Conservation (phyloP, 2,113 vertebrate species). For the Suricata suricatta region DNA sequence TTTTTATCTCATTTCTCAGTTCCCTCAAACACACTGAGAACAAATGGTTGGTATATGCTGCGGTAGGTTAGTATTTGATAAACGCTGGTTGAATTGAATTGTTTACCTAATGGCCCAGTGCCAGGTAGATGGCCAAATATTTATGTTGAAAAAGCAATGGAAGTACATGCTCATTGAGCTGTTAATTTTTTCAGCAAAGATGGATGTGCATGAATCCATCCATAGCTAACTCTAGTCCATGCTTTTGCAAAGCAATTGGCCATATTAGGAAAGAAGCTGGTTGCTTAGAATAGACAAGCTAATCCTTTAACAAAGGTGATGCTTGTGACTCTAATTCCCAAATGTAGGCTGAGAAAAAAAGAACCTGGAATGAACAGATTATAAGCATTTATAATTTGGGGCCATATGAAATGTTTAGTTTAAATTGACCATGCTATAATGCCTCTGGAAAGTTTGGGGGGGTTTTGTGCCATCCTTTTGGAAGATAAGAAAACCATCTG, state of each 20-base stretch:
- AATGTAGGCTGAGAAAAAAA: neutral
- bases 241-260: constrained; percentile 54
- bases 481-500: constrained; percentile 41
- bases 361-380: neutral
- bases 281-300: constrained; percentile 41
- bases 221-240: neutral
- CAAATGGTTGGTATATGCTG: neutral
- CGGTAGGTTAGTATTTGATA: constrained; percentile 44
- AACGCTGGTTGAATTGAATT: constrained; percentile 48
- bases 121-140: constrained; percentile 68
- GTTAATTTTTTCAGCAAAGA: constrained; percentile 57
- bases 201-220: neutral
- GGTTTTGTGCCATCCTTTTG: neutral
- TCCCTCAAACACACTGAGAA: constrained; percentile 8
- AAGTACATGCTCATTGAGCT: neutral
- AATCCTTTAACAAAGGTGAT: neutral
- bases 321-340: neutral
- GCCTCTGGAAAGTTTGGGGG: neutral
- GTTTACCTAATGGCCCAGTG: constrained; percentile 48
- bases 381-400: neutral
- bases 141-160: constrained; percentile 55
- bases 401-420: constrained; percentile 27
- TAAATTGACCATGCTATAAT: neutral
- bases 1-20: neutral
- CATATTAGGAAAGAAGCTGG: constrained; percentile 67